A percentile compares a stretch with the other conserved stretches of the same genome.
Conservation (phyloP, 2,797 vertebrate species). For the Mallotus villosus region DNA sequence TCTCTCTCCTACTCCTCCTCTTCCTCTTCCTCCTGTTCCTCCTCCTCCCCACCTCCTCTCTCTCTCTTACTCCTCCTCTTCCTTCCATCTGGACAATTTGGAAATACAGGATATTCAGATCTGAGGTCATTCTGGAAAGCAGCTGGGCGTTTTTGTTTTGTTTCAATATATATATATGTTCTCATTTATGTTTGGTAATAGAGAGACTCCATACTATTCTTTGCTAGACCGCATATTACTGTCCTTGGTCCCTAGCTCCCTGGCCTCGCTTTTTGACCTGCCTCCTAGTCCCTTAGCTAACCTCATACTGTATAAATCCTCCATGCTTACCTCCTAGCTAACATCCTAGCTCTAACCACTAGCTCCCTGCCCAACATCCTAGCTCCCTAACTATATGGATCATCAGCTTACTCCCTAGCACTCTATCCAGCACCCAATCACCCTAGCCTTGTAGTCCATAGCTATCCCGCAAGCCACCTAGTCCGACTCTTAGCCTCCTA, state of each 20-base stretch:
- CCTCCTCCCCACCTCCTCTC: too few species aligned
- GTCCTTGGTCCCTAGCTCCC: slow-evolving; percentile 10
- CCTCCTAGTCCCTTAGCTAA: background rate
- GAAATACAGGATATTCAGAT: slow-evolving; percentile 30
- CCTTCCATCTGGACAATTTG: too few species aligned
- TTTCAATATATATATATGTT: slow-evolving; percentile 67
- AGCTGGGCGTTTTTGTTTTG: slow-evolving; percentile 67
- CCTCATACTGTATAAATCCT: background rate
- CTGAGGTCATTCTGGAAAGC: slow-evolving; percentile 72
- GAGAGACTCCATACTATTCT: slow-evolving; percentile 81
- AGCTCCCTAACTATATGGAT: background rate
- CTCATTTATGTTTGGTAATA: slow-evolving; percentile 70
- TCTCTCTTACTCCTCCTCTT: background rate
- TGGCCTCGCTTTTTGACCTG: background rate
- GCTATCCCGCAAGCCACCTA: too few species aligned
- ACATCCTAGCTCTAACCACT: background rate
- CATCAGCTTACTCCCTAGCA: background rate
- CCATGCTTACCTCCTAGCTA: background rate
- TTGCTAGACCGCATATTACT: slow-evolving; percentile 17
- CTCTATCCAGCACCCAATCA: too few species aligned
- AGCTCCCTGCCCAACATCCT: background rate
- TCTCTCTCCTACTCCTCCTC: background rate
- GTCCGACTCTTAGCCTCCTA: background rate
- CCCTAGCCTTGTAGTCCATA: too few species aligned
- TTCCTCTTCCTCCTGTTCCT: background rate